Conservation (phyloP, 2,797 vertebrate genomes). For the Mus caroli region DNA sequence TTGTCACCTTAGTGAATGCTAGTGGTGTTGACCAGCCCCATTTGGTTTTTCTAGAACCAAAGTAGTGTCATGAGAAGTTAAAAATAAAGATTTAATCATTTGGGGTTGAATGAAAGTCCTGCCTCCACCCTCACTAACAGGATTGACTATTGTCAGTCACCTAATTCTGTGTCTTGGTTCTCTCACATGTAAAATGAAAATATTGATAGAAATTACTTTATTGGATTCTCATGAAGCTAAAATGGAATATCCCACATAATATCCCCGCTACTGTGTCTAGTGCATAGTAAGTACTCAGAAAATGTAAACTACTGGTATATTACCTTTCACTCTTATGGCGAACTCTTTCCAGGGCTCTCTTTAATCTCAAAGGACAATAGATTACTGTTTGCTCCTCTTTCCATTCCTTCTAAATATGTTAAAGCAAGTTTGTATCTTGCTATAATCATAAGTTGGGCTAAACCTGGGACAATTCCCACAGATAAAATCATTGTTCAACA, state of each 20-base stretch:
- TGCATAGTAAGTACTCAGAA: constrained; percentile 2
- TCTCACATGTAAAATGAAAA: constrained; percentile 1
- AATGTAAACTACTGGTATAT: background rate
- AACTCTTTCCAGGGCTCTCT: background rate
- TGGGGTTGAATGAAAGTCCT: background rate
- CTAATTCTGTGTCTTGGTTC: background rate
- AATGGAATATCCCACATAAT: background rate
- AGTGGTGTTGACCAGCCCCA: background rate
- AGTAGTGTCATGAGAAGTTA: background rate
- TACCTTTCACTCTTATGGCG: background rate
- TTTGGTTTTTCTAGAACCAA: background rate
- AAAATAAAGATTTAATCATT: background rate
- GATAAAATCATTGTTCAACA: constrained; percentile 34
- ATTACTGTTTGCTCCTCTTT: background rate
- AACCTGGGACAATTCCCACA: background rate
- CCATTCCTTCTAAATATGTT: background rate
- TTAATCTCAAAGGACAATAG: constrained; percentile 32
- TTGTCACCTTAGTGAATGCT: background rate
- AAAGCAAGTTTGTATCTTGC: constrained; percentile 23
- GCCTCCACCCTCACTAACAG: background rate
- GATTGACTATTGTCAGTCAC: background rate
- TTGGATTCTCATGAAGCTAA: background rate
- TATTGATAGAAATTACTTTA: background rate
- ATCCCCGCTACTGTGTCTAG: background rate
- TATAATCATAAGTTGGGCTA: background rate